Conservation (phyloP, 1,140 invertebrate species). For the Cepaea nemoralis region DNA sequence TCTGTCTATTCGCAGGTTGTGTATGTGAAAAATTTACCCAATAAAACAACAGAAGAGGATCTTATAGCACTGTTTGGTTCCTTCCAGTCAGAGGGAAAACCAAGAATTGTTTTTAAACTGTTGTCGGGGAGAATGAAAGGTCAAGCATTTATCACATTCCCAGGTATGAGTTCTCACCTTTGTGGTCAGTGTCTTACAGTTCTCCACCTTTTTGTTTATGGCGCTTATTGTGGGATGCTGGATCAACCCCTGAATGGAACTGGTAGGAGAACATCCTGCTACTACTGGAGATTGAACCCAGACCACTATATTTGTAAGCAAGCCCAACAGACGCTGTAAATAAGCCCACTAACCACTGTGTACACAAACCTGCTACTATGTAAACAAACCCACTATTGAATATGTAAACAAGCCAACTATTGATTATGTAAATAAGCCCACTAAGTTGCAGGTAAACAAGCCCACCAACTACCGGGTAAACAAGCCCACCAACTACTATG, state of each 20-base stretch:
- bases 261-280: no score
- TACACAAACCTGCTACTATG: no score
- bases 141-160: conserved; percentile 76
- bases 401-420: no score
- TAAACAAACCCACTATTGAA: no score
- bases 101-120: conserved; percentile 67
- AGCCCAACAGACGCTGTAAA: neutral
- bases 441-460: no score
- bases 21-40: conserved; percentile 75
- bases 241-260: no score
- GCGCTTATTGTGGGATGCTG: neutral
- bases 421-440: no score
- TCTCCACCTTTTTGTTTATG: neutral
- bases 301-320: no score
- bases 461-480: no score
- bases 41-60: conserved; percentile 69
- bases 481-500: no score
- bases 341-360: no score
- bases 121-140: conserved; percentile 75
- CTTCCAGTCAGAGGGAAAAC: conserved; percentile 61
- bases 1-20: conserved; percentile 69
- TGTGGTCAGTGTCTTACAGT: neutral
- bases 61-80: conserved; percentile 71
- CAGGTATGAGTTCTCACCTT: conserved; percentile 64
- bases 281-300: no score